Base-by-base conservation (phyloP, 2,888 invertebrate genomes). In the Melieria omissa region DNA sequence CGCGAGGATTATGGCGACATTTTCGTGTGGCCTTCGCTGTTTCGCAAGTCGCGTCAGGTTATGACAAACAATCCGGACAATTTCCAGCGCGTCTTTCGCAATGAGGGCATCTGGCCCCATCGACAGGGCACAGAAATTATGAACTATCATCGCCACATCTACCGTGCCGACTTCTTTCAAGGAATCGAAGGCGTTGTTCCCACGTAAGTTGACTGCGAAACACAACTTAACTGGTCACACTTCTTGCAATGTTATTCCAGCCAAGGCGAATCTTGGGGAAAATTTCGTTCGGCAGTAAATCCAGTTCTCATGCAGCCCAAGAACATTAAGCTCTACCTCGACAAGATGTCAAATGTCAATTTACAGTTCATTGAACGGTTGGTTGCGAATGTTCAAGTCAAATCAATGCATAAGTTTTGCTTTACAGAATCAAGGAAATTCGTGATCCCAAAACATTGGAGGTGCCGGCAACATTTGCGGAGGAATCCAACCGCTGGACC, bases 271-370 rank as follows among this genome's bases (percentile, higher is more conserved):
- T n/a, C n/a, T n/a, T n/a, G n/a, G n/a, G n/a, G n/a, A n/a, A n/a
- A n/a, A n/a, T n/a, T n/a, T 75, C 88, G 93, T 16, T 89, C 90
- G 0, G 90, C 90, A 73, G 91, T 92, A 0, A 92, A 93, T 83
- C 91, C 91, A 68, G 88, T 91, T 47, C 86, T 93, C 83, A 84
- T 93, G 83, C 89, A 91, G 78, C 91, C 92, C 0, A 90, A 90
- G 75, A 84, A 89, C 72, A 87, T 89, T 1, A 89, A 88, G 80
- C 81, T 88, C 0, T 91, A 90, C 74, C 80, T 89, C 4, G 86
- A 88, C 3, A 87, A 85, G 8, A 85, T 91, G 69, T 87, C 88
- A n/a, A n/a, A n/a, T n/a, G n/a, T n/a, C n/a, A n/a, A n/a, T n/a
- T n/a, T n/a, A n/a, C n/a, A n/a, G n/a, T n/a, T n/a, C n/a, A n/a